Conservation (phyloP, 2,113 vertebrate genomes). For the Anolis carolinensis region DNA sequence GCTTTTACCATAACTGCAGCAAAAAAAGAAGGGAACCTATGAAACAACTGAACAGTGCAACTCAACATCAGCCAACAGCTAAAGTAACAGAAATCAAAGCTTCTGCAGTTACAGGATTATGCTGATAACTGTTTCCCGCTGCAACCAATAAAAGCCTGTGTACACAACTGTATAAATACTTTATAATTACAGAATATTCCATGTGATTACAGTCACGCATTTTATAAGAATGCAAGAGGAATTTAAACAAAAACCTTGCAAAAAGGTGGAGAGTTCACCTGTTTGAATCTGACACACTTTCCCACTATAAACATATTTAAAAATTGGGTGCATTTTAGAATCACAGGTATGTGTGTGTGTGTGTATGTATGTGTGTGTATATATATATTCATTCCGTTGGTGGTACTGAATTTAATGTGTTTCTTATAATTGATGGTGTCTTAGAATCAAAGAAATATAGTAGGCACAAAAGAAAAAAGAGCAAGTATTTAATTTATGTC, state of each 20-base stretch:
- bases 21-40: background rate
- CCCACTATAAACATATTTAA: too few relatives aligned
- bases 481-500: constrained; percentile 22
- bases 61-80: background rate
- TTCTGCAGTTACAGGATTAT: background rate
- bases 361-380: too few relatives aligned
- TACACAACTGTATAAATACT: too few relatives aligned
- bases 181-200: background rate
- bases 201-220: background rate
- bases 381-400: too few relatives aligned
- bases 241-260: background rate
- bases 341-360: too few relatives aligned
- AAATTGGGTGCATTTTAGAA: background rate
- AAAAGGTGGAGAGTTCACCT: background rate
- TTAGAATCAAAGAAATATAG: too few relatives aligned
- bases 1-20: background rate
- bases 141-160: background rate
- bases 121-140: background rate
- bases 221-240: background rate
- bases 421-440: too few relatives aligned
- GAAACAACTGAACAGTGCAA: background rate
- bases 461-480: constrained; percentile 16
- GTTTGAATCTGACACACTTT: too few relatives aligned
- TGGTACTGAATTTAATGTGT: too few relatives aligned
- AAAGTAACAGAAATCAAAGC: background rate